Base-by-base conservation (phyloP, 2,113 vertebrate genomes). In the Panthera leo region DNA sequence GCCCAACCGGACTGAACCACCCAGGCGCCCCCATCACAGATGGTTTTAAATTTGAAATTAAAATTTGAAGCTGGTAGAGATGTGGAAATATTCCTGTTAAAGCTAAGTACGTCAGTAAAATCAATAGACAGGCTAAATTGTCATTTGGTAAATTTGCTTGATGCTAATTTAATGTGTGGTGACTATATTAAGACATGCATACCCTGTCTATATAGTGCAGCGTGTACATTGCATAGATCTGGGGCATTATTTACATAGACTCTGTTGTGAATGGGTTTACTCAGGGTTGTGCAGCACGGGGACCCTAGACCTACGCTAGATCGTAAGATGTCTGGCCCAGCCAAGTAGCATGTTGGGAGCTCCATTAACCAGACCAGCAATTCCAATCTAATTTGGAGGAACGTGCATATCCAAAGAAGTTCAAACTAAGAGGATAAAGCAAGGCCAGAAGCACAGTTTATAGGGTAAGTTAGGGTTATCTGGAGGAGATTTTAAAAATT, bases 71-170 rank as follows among this genome's bases (percentile, higher is more conserved):
- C 51, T 86, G 39, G 83, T n/a, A 83, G 39, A 95, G 23, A 78
- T 86, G 36, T 85, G 87, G 91, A 91, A 94, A 95, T 80, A 67
- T 78, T 92, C 48, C 36, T 79, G 45, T 86, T 70, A 85, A 82
- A 29, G 19, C 68, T 93, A 73, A 71, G 76, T 87, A 70, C 12
- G 23, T 89, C 55, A 65, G 55, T 58, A 94, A 94, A 94, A 71
- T 27, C 8, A 53, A 89, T 45, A 55, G 70, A 85, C 39, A 23
- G 53, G 29, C 16, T 79, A 91, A 42, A 3, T 11, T 95, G 55
- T 75, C 55, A 45, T 88, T 61, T 79, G 45, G 53, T 39, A 94
- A n/a, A 48, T 65, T 55, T 85, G 78, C 10, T 55, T 79, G 31
- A 61, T 78, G 48, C 16, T 63, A 23, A 83, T 15, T 79, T 79